These are phyloP conservation scores for Liasis olivaceus DNA, from an alignment of 2,797 vertebrate genomes.

Conservation along the genomic window DNA sequence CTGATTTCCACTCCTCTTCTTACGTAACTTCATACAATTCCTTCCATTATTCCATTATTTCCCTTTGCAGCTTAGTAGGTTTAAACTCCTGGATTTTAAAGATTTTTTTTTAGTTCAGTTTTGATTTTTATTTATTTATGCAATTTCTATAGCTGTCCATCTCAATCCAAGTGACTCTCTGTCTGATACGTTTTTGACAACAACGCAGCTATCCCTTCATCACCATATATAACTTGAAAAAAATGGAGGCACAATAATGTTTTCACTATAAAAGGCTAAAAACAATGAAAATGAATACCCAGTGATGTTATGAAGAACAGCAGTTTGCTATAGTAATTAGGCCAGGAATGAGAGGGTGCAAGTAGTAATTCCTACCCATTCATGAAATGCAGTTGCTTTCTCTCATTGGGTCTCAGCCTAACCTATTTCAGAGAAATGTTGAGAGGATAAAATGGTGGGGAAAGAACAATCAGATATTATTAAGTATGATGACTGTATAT, in stretches of 20 bases:
- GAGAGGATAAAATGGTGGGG: neutral
- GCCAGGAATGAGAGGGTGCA: neutral
- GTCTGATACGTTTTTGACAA: neutral
- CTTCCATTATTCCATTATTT: neutral
- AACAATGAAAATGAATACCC: neutral
- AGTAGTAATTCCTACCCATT: too few species aligned
- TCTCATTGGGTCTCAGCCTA: neutral
- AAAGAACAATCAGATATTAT: neutral
- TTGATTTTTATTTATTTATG: too few species aligned
- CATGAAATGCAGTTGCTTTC: neutral
- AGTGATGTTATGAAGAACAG: neutral
- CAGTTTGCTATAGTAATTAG: neutral
- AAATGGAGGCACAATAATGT: neutral
- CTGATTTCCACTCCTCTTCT: neutral
- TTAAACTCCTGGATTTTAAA: neutral
- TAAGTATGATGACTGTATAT: neutral
- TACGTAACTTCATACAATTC: neutral
- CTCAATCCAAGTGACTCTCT: too few species aligned
- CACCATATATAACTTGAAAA: neutral
- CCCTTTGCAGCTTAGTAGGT: neutral
- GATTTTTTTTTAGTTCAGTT: neutral
- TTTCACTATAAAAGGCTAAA: neutral
- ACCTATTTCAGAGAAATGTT: neutral
- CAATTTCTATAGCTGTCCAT: too few species aligned
- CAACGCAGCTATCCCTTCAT: neutral